These are phyloP conservation scores for Tetrao urogallus DNA, from an alignment of 2,113 vertebrate species.

Conservation along the genomic window DNA sequence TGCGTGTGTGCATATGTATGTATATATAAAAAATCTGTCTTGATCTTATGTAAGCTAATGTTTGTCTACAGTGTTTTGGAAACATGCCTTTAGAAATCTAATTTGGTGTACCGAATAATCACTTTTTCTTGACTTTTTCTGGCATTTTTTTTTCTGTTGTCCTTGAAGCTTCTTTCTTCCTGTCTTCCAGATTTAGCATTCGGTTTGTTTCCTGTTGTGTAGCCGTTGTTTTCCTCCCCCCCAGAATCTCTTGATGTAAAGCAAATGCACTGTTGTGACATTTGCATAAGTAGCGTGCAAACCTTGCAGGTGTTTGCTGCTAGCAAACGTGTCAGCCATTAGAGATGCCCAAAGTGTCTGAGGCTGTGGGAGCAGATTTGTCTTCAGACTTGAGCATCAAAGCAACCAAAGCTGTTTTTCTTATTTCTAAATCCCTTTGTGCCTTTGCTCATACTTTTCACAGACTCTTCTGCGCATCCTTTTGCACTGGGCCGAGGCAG, in stretches of 20 bases:
- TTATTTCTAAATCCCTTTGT: background rate
- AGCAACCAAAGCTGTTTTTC: background rate
- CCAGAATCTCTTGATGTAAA: background rate
- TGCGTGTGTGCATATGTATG: rapidly evolving
- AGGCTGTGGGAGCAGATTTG: background rate
- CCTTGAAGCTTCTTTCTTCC: background rate
- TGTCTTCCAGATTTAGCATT: background rate
- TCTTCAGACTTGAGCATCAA: background rate
- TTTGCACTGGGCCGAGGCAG: background rate
- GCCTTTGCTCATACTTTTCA: background rate
- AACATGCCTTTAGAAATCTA: background rate
- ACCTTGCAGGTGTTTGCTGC: background rate
- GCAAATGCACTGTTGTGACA: background rate
- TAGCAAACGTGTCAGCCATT: background rate
- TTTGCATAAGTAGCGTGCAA: background rate
- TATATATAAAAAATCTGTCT: background rate
- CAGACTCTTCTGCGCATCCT: background rate
- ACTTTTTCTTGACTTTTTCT: background rate
- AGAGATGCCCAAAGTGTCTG: background rate
- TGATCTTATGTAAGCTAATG: background rate
- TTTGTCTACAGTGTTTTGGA: background rate
- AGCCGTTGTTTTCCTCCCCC: background rate
- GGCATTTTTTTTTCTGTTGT: background rate
- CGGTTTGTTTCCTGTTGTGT: background rate
- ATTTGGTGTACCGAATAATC: background rate